Conservation (phyloP, 2,797 vertebrate genomes). For the Gadopsis bispinosus region DNA sequence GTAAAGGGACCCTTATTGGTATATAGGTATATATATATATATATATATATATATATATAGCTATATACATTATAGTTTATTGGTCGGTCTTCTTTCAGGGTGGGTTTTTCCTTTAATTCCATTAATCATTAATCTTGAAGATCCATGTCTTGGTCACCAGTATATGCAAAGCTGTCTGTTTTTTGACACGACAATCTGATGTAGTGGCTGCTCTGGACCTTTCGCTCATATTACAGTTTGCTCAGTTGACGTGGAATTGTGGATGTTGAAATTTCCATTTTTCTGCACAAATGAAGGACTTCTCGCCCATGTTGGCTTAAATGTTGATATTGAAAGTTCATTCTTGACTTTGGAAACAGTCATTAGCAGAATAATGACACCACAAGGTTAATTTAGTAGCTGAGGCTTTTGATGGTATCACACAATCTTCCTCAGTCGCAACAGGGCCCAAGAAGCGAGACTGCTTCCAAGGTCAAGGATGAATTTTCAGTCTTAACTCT, state of each 20-base stretch:
- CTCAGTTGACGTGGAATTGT: not conserved
- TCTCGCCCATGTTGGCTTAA: not conserved
- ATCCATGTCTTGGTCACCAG: not conserved
- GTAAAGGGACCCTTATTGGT: not conserved
- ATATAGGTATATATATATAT: not conserved
- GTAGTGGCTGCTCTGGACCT: not conserved
- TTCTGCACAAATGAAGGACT: not conserved
- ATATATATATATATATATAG: not conserved
- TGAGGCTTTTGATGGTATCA: not conserved
- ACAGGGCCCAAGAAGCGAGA: not conserved
- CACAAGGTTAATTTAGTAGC: not conserved
- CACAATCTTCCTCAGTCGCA: not conserved
- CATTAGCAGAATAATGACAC: not conserved
- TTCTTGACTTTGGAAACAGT: not conserved
- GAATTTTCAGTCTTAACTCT: slow-evolving; percentile 22
- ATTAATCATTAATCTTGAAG: not conserved
- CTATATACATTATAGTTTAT: not conserved
- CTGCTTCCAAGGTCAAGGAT: not conserved
- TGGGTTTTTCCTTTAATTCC: not conserved
- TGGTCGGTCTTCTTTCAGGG: not conserved
- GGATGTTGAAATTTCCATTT: not conserved
- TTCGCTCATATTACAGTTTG: not conserved
- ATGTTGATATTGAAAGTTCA: not conserved
- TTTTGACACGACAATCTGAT: slow-evolving; percentile 1
- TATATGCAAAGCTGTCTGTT: not conserved